A percentile compares a stretch with the other conserved stretches of the same genome.
Evolutionary conservation across 2,797 vertebrate species (phyloP).

Genomic region (Apodemus agrarius): DNA sequence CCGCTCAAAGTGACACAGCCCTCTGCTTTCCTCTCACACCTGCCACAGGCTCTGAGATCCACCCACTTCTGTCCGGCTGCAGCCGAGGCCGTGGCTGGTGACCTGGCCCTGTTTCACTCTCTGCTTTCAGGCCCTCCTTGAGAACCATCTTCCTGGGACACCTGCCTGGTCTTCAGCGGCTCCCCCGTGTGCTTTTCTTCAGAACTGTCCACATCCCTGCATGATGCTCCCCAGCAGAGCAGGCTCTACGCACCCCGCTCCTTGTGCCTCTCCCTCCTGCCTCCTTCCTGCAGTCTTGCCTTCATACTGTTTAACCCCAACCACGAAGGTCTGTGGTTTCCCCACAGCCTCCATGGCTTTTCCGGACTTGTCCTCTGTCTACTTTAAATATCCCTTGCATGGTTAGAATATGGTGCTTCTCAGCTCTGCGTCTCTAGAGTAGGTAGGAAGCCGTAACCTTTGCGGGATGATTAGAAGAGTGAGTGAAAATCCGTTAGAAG

Average conservation of each 20-base stretch:
- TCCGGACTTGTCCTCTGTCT: neutral
- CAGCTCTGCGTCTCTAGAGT: rapidly evolving
- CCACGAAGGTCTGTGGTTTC: neutral
- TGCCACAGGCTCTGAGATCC: neutral
- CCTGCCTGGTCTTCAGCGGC: neutral
- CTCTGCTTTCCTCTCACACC: no score
- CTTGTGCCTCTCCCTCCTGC: rapidly evolving
- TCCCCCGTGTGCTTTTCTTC: neutral
- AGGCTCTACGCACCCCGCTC: rapidly evolving
- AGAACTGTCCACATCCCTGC: neutral
- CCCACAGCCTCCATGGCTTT: rapidly evolving
- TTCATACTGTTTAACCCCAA: rapidly evolving
- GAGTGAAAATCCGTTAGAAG: neutral
- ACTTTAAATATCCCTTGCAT: neutral
- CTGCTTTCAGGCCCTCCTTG: neutral
- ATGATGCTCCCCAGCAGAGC: neutral
- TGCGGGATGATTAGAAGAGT: neutral
- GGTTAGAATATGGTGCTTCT: neutral
- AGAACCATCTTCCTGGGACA: neutral
- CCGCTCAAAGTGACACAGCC: neutral
- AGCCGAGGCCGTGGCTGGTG: neutral
- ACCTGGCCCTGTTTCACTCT: neutral
- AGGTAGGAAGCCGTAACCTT: neutral
- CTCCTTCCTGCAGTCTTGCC: neutral
- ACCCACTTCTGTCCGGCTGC: rapidly evolving